Evolutionary conservation across 2,797 vertebrate genomes (phyloP).

Genomic region (Falco novaeseelandiae): DNA sequence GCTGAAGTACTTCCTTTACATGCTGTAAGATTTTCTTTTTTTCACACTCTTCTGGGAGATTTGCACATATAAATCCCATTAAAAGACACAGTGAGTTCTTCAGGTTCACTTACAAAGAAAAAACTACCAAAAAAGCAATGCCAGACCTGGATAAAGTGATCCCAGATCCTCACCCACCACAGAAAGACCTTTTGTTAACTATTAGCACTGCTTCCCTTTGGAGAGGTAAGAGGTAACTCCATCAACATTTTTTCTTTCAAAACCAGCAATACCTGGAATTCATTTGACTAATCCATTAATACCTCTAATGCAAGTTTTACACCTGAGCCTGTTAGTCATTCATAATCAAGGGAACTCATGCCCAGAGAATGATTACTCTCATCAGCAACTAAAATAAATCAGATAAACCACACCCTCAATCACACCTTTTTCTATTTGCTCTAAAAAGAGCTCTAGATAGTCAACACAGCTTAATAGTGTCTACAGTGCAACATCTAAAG

Average conservation of each 20-base stretch:
- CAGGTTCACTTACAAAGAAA: background rate
- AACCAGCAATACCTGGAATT: background rate
- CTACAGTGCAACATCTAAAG: background rate
- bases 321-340: background rate
- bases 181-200: background rate
- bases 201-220: background rate
- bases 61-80: background rate
- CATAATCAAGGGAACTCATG: background rate
- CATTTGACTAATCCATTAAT: background rate
- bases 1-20: background rate
- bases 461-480: background rate
- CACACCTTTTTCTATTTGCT: background rate
- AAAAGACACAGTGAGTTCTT: background rate
- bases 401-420: background rate
- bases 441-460: background rate
- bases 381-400: background rate
- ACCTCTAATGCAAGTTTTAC: background rate
- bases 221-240: background rate
- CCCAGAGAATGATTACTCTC: background rate
- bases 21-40: background rate
- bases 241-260: background rate
- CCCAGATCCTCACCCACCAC: background rate
- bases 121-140: background rate
- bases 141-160: background rate
- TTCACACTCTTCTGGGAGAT: background rate